Evolutionary conservation across 92 coral and sea anemone genomes (phyloP).

Genomic region (Anthopleura xanthogrammica): DNA sequence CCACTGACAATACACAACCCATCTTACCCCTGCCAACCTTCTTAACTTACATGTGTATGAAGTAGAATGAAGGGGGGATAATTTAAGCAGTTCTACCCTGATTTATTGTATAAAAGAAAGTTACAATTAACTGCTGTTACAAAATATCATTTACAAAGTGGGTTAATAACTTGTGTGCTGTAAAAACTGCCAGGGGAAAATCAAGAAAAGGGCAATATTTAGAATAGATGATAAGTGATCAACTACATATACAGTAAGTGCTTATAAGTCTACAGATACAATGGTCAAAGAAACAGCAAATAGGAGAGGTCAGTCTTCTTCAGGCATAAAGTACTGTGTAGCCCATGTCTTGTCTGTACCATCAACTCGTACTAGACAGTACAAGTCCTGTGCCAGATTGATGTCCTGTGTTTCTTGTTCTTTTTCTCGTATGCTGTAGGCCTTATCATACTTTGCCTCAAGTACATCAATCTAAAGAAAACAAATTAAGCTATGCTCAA

Average conservation of each 20-base stretch:
- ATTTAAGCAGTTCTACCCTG: not conserved
- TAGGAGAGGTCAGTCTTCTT: slow-evolving; percentile 42
- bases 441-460: slow-evolving; percentile 85
- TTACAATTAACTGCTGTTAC: not conserved
- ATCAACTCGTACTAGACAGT: slow-evolving; percentile 76
- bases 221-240: not conserved
- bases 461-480: slow-evolving; percentile 72
- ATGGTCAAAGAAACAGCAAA: not conserved
- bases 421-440: slow-evolving; percentile 67
- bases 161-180: not conserved
- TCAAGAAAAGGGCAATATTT: not conserved
- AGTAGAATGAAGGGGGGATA: not conserved
- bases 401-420: slow-evolving; percentile 40
- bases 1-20: too few relatives aligned
- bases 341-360: slow-evolving; percentile 79
- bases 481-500: not conserved
- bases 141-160: not conserved
- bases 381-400: slow-evolving; percentile 64
- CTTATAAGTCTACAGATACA: not conserved
- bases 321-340: slow-evolving; percentile 85
- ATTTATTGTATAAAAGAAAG: slow-evolving; percentile 9
- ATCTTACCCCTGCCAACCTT: too few relatives aligned
- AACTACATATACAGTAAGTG: not conserved
- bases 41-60: too few relatives aligned
- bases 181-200: not conserved